Evolutionary conservation across 2,888 invertebrate species (phyloP), one percentile per base, ranked within the genome.

Genomic region (Lysandra bellargus): DNA sequence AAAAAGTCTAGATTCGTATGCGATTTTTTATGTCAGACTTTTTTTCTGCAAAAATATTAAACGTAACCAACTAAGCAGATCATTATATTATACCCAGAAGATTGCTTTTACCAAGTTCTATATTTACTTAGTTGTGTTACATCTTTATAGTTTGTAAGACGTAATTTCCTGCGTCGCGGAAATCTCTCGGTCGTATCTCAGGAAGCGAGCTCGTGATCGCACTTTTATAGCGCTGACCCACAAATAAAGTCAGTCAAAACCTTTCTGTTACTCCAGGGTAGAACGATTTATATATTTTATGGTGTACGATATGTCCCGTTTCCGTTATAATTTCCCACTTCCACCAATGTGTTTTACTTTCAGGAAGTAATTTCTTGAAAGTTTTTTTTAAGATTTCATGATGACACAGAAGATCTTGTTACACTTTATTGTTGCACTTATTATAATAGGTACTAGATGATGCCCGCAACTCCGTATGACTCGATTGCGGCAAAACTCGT

Each of bases 151-250:
- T 49, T 75, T 44, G 30, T 75, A 75, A 75, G 75, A 30, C 49
- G 75, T 53, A 37, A 57, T 76, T 76, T 76, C 76, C 76, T 53
- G 12, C 49, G 9, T 76, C 7, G 76, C 12, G 14, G 30, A 57
- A 76, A 76, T 57, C 57, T 76, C 53, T 53, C 14, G 9, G 5
- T 53, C 57, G 33, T 76, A 57, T 53, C 76, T 76, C 33, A 9
- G 33, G 57, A 33, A 76, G 53, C 33, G 17, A 4, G 53, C 53
- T 30, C 76, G 33, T 76, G 49, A 75, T 53, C 44, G 44, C 7
- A 76, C 12, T 76, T 75, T 76, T 76, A 76, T 53, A 53, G 23
- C 49, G 12, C 33, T 69, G 69, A 69, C 75, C 75, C 12, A 75
- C 23, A 75, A 75, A 75, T 75, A 53, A 53, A 75, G 23, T 6